Evolutionary conservation across 2,888 invertebrate genomes (phyloP).

Genomic region (Spodoptera exigua): DNA sequence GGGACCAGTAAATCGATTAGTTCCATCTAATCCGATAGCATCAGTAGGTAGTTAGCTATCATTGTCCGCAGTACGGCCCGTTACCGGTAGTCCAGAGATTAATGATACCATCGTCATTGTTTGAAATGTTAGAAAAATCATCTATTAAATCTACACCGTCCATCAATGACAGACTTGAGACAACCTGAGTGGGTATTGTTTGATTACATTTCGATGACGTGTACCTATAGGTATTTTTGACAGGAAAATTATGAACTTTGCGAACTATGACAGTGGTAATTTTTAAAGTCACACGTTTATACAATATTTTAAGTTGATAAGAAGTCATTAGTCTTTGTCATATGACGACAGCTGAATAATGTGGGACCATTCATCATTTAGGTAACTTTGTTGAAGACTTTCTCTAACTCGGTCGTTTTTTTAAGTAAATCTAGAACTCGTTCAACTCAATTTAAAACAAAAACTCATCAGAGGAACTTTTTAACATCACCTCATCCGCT

Average conservation of each 20-base stretch:
- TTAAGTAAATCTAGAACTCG: conserved; percentile 10
- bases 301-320: conserved; percentile 22
- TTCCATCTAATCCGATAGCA: conserved; percentile 79
- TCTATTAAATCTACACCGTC: conserved; percentile 74
- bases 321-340: conserved; percentile 29
- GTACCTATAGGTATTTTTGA: conserved; percentile 31
- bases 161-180: conserved; percentile 63
- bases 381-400: neutral
- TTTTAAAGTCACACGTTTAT: conserved; percentile 25
- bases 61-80: conserved; percentile 71
- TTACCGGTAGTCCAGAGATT: conserved; percentile 84
- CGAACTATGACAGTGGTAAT: conserved; percentile 41
- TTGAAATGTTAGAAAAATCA: conserved; percentile 82
- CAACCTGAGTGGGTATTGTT: conserved; percentile 56
- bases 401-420: neutral
- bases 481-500: conserved; percentile 32
- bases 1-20: conserved; percentile 80
- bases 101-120: conserved; percentile 81
- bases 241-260: conserved; percentile 44
- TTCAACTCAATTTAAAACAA: conserved; percentile 34
- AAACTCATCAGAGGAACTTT: conserved; percentile 45
- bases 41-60: conserved; percentile 81
- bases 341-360: conserved; percentile 2
- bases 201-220: conserved; percentile 49
- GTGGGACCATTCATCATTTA: conserved; percentile 11